Evolutionary conservation across 2,797 vertebrate genomes (phyloP).

Genomic region (Meriones psammophilus): DNA sequence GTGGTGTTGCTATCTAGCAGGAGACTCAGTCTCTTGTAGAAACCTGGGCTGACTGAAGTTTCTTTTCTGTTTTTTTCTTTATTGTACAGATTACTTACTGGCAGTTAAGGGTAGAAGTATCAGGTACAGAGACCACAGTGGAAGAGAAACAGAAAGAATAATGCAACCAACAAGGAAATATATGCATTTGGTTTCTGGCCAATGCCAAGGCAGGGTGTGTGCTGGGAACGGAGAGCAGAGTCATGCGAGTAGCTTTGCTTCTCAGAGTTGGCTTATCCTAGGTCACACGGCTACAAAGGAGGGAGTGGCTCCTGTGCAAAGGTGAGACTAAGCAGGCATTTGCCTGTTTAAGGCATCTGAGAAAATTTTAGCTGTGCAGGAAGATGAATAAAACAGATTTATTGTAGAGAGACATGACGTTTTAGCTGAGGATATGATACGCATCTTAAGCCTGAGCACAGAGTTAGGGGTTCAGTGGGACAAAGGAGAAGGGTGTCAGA

Average conservation of each 20-base stretch:
- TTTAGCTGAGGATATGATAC: neutral
- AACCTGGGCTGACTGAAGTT: neutral
- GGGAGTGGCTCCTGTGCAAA: neutral
- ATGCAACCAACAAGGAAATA: neutral
- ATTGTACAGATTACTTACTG: conserved; percentile 1
- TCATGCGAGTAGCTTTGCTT: neutral
- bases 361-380: neutral
- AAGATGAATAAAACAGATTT: neutral
- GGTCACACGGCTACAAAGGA: neutral
- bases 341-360: neutral
- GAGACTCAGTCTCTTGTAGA: neutral
- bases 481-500: neutral
- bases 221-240: neutral
- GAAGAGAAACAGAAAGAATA: neutral
- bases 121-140: neutral
- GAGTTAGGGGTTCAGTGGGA: neutral
- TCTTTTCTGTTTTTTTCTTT: neutral
- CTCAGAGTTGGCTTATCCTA: neutral
- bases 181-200: neutral
- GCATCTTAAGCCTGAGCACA: neutral
- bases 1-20: neutral
- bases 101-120: neutral
- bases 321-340: neutral
- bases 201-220: neutral
- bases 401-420: neutral